A percentile compares a stretch with the other conserved stretches of the same genome.
Conservation (phyloP, 2,113 vertebrate genomes). For the Sinocyclocheilus anophthalmus region DNA sequence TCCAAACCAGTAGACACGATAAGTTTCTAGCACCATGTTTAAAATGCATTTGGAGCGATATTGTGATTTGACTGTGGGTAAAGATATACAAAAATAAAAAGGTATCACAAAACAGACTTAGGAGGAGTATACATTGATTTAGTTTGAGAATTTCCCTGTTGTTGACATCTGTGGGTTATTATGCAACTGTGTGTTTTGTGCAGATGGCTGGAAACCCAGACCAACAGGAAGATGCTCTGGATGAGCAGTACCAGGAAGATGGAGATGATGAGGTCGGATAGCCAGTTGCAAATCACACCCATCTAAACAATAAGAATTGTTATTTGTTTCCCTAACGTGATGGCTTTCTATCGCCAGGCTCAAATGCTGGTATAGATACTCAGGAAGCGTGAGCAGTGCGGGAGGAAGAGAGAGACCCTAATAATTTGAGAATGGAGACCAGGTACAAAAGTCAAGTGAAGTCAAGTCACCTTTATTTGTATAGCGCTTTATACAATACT, state of each 20-base stretch:
- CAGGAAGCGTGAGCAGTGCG: conserved; percentile 81
- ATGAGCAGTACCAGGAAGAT: conserved; percentile 97
- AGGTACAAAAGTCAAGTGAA: conserved; percentile 67
- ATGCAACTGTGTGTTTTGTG: neutral
- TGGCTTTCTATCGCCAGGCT: conserved; percentile 69
- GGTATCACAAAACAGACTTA: neutral
- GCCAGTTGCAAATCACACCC: conserved; percentile 13
- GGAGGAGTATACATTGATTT: neutral
- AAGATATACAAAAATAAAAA: too few species aligned
- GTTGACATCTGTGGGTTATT: neutral
- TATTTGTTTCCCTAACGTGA: neutral
- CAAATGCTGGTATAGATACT: conserved; percentile 87
- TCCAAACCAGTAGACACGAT: too few species aligned
- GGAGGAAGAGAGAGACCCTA: conserved; percentile 83
- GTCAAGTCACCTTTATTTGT: too few species aligned
- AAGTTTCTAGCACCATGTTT: neutral
- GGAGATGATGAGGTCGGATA: conserved; percentile 88
- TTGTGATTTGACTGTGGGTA: neutral
- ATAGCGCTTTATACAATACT: too few species aligned
- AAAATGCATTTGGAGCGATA: neutral
- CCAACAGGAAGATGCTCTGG: conserved; percentile 92
- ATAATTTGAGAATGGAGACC: conserved; percentile 87
- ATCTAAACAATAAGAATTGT: neutral
- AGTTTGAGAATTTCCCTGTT: neutral
- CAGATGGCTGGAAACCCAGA: conserved; percentile 97